Evolutionary conservation across 2,888 invertebrate genomes (phyloP), one percentile per base, ranked within the genome.

Genomic region (Agrotis segetum): DNA sequence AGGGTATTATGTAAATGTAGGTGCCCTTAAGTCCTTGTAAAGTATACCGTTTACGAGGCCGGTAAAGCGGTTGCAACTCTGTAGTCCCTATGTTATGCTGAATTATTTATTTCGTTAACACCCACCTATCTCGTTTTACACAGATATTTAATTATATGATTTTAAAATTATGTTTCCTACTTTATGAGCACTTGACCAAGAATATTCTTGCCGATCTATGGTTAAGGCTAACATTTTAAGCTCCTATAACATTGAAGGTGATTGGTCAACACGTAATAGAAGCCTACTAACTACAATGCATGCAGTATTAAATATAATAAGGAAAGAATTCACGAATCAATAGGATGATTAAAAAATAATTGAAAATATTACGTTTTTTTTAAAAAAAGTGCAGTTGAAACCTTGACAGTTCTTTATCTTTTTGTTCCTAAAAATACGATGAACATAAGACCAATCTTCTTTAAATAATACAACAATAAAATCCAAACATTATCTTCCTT

Each of bases 21-120:
- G 61, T 75, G 49, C 50, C 76, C 70, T 74, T 74, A 84, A 80
- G 76, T 78, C 77, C 82, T 81, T 83, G 81, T 79, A 70, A 85
- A 75, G 71, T 78, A 74, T 21, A 44, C 53, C 65, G 49, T 85
- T 82, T 81, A 81, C 64, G 80, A 81, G 74, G 55, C 59, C 55
- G 47, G 69, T 73, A 58, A 71, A 74, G 63, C 69, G 71, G n/a
- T 65, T 81, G 82, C 82, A 83, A 84, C 79, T 82, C 46, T 82
- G 82, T 85, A 65, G 77, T 76, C 61, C 71, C 44, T 40, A 47
- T 55, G 34, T 73, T 64, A 77, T 74, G 13, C 62, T 73, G 59
- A 81, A 79, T 85, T 76, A 80, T 77, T 65, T 78, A 77, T 72
- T 71, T 66, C 50, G 52, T 69, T 67, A 69, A 67, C 66, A 62